Evolutionary conservation across 2,113 vertebrate genomes (phyloP), one percentile per base, ranked within the genome.

Genomic region (Pardalotus punctatus): DNA sequence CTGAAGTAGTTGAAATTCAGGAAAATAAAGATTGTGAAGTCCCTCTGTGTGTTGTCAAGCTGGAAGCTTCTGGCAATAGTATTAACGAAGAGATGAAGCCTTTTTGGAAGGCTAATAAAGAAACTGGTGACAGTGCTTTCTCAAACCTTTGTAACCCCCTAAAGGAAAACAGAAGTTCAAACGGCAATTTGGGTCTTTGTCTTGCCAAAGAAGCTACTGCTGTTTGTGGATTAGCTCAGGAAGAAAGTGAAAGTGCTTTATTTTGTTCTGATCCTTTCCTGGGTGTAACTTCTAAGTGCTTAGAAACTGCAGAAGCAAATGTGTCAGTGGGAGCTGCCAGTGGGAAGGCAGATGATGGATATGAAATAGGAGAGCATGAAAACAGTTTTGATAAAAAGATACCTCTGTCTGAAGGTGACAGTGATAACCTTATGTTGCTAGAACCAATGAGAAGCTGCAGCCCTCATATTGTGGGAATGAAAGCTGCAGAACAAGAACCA

Each of bases 41-140:
- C 8, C 98, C 97, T 40, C 92, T 98, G 58, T 97, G 94, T 58
- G 40, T 96, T 51, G 98, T 99, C 72, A 97, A 97, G 65, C 60
- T 99, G 85, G 95, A 98, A 86, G 97, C 95, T 95, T 96, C 98
- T 81, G 98, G 98, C 4, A 88, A 94, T 74, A 93, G 90, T 62
- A 96, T 99, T 93, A 99, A 98, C 77, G 97, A 99, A 57, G 93
- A 93, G 40, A 98, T 99, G 98, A 98, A 96, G 91, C 47, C 67
- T 9, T 98, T 97, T 81, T 98, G 98, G 97, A 98, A 95, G 67
- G 65, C 50, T 42, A 31, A 60, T 33, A 20, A 29, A 47, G 51
- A 56, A 60, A 42, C 60, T 33, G 45, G 23, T 47, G 47, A 31
- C 24, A 62, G 7, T 0, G 8, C 57, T 86, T 73, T 70, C 29